A percentile compares a stretch with the other conserved stretches of the same genome.
Evolutionary conservation across 1,140 invertebrate genomes (phyloP).

Genomic region (Caenorhabditis briggsae): DNA sequence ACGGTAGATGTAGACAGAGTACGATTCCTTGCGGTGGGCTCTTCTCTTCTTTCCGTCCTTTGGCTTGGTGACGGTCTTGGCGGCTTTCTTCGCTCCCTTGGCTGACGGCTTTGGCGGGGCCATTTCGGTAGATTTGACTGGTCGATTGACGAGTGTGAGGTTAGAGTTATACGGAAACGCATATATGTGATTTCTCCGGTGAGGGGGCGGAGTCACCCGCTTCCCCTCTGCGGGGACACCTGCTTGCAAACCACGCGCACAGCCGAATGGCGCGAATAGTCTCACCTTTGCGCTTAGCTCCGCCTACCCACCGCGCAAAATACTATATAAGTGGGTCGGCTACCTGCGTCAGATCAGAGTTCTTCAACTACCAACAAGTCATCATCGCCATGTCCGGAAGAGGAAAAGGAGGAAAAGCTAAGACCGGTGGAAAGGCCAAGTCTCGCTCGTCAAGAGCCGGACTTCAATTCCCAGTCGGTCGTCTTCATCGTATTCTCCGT

Average conservation of each 20-base stretch:
- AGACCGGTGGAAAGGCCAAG: slow-evolving; percentile 79
- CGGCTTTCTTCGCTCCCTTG: slow-evolving; percentile 80
- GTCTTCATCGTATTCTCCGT: slow-evolving; percentile 83
- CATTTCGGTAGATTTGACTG: slow-evolving; percentile 71
- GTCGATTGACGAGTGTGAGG: slow-evolving; percentile 8
- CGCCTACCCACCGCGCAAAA: too few species aligned
- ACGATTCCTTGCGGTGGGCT: slow-evolving; percentile 77
- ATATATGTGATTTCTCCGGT: not conserved
- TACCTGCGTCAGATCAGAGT: too few species aligned
- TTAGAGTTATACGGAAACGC: not conserved
- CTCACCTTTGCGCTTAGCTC: not conserved
- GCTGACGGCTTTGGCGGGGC: slow-evolving; percentile 78
- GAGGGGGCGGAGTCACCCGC: not conserved
- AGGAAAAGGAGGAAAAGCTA: slow-evolving; percentile 81
- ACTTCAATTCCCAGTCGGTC: slow-evolving; percentile 84
- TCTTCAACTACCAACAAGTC: slow-evolving; percentile 79
- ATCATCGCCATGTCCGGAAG: slow-evolving; percentile 78
- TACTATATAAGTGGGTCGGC: too few species aligned
- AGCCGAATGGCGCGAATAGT: not conserved
- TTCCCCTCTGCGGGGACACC: not conserved
- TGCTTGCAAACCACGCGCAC: not conserved
- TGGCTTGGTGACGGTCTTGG: slow-evolving; percentile 78
- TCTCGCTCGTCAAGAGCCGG: slow-evolving; percentile 82
- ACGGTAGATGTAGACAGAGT: slow-evolving; percentile 73
- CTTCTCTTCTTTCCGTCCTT: slow-evolving; percentile 79